Percentiles rank a stretch among this genome's conserved stretches.
Evolutionary conservation across 2,113 vertebrate species (phyloP).

Genomic region (Arvicanthis niloticus): DNA sequence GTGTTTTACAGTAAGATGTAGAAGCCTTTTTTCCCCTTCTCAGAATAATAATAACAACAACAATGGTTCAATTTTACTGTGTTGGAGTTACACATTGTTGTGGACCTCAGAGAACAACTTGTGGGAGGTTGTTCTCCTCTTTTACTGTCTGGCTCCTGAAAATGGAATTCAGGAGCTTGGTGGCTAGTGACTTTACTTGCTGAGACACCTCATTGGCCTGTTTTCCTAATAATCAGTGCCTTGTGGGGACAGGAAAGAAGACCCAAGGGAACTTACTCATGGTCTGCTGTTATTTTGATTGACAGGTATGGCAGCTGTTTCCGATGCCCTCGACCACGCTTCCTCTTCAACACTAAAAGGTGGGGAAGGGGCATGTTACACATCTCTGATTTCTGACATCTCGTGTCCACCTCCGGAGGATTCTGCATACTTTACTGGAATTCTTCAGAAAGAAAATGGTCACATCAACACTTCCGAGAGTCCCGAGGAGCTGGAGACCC

Average conservation of each 20-base stretch:
- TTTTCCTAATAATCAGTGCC: not conserved
- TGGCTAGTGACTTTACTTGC: not conserved
- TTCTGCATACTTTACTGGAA: conserved; percentile 91
- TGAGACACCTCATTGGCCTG: not conserved
- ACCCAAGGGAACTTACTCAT: conserved; percentile 10
- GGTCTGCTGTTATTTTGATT: conserved; percentile 64
- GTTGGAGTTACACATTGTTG: not conserved
- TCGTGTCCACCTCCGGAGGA: conserved; percentile 87
- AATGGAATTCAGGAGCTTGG: not conserved
- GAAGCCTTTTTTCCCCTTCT: not conserved
- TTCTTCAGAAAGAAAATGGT: conserved; percentile 87
- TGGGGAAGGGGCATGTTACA: conserved; percentile 92
- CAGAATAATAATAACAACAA: not conserved
- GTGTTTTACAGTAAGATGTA: not conserved
- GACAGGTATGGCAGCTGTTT: conserved; percentile 87
- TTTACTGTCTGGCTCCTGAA: not conserved
- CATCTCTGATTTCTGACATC: conserved; percentile 93
- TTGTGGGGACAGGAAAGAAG: not conserved
- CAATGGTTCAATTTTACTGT: not conserved
- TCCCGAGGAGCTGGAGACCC: conserved; percentile 82
- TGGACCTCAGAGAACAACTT: not conserved
- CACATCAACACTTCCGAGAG: conserved; percentile 80
- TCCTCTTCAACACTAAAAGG: conserved; percentile 87
- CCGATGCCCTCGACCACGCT: conserved; percentile 72
- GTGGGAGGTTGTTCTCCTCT: not conserved